Conservation (phyloP, 2,888 invertebrate species). For the Leucophenga maculata region DNA sequence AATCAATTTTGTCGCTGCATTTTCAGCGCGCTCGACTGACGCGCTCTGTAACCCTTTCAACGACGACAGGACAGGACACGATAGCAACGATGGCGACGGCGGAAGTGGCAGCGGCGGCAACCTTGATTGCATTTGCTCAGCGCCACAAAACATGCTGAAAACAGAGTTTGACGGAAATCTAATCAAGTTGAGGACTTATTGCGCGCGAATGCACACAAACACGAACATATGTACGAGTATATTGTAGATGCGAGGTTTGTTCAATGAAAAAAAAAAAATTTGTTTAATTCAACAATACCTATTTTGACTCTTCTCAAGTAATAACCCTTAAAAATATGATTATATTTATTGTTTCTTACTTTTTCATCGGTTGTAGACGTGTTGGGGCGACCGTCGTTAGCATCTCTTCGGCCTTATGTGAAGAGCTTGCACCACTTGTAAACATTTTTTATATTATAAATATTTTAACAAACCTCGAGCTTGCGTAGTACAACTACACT, state of each 20-base stretch:
- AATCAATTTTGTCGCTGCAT: slow-evolving; percentile 54
- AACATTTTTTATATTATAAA: too few relatives aligned
- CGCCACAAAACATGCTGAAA: slow-evolving; percentile 44
- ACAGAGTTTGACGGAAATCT: slow-evolving; percentile 47
- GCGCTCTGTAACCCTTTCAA: background rate
- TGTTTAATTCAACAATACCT: too few relatives aligned
- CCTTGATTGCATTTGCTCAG: slow-evolving; percentile 62
- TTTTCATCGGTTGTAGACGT: too few relatives aligned
- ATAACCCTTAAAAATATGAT: too few relatives aligned
- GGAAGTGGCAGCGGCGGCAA: slow-evolving; percentile 26
- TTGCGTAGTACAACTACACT: too few relatives aligned
- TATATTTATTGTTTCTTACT: too few relatives aligned
- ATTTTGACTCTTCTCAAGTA: too few relatives aligned
- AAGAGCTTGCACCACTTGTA: too few relatives aligned
- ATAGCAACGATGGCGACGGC: background rate
- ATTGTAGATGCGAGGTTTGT: background rate
- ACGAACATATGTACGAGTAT: background rate
- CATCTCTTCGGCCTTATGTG: too few relatives aligned
- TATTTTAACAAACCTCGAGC: too few relatives aligned
- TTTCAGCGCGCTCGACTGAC: slow-evolving; percentile 37
- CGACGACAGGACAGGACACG: background rate
- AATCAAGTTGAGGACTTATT: slow-evolving; percentile 49
- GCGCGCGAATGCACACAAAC: slow-evolving; percentile 17
- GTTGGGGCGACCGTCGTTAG: too few relatives aligned
- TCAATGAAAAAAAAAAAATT: too few relatives aligned